Base-by-base conservation (phyloP, 1,140 invertebrate genomes). In the Musca vetustissima region DNA sequence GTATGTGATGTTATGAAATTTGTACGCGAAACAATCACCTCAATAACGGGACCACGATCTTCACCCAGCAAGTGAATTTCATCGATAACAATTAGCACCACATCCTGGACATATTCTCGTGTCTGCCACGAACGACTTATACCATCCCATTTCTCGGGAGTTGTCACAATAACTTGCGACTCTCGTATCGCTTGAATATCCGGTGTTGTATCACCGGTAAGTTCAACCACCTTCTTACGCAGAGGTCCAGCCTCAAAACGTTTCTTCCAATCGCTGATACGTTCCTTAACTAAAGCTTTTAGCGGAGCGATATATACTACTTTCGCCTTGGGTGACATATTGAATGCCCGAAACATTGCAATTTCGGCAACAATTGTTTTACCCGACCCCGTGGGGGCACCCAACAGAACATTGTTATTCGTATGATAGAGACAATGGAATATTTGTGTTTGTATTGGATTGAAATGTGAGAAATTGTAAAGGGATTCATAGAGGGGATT, bases 111-210 rank as follows among this genome's bases (percentile, higher is more conserved):
- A 78, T 99, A 99, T 83, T 91, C 92, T 72, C 98, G 88, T 0
- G 93, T 98, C 75, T 98, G 96, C 96, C 97, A 99, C 69, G 93
- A 96, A 72, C 98, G 88, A 82, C 95, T 98, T 67, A 99, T 95
- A 70, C 97, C 97, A 82, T 99, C 98, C 98, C 98, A 99, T 83
- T 99, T 99, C 84, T 99, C 98, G 0, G 98, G 98, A 0, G 98
- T 99, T 2, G 97, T 99, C 0, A 99, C 95, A 73, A 99, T 98
- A 1, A 99, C 90, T 78, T 95, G 91, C 0, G 97, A 91, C 61
- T 83, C 86, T 0, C 88, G 85, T 68, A 99, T 95, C 0, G 95
- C 91, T 73, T 89, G 85, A 61, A 94, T 90, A 83, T 98, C 96
- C 0, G 98, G 98, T 0, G 95, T 93, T 1, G 97, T 92, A 85